Base-by-base conservation (phyloP, 2,888 invertebrate genomes). In the Mesoligia furuncula region DNA sequence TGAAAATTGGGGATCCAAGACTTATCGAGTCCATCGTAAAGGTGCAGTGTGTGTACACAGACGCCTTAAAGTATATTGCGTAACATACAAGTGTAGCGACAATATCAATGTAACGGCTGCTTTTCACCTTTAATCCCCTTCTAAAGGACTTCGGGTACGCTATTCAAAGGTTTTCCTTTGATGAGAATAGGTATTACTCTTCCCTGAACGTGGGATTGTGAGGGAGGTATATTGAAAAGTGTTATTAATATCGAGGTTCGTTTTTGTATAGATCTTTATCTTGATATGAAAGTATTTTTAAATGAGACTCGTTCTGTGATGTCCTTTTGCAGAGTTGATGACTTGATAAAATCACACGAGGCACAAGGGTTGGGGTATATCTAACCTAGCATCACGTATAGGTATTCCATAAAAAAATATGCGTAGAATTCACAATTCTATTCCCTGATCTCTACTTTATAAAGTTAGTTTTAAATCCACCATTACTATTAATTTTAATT, bases 151-250 rank as follows among this genome's bases (percentile, higher is more conserved):
- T 64, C 31, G 45, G 57, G 64, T 31, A 39, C 45, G 69, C 17
- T 69, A 57, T 78, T 69, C 69, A 77, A 31, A 57, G 64, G 31
- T 42, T 39, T 57, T 0, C 57, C 64, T 77, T 70, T 77, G 13
- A 57, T 57, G 5, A 45, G 27, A 57, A 39, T 45, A 31, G 39
- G 20, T 69, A 69, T 77, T 67, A 67, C 69, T 48, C 17, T 17
- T 27, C 54, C 36, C 7, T 20, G n/a, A 20, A 17, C 9, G 27
- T 39, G 6, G 27, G 20, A 66, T 66, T 57, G 45, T 65, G 31
- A 48, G 9, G 27, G 13, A 54, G 15, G 17, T 24, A 20, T 65
- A 64, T 51, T 75, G 57, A 31, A 66, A 67, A 39, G 24, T 42
- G 17, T 61, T 66, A 74, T 62, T 51, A 54, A 68, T 62, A 77